These are phyloP conservation scores for Andrena trimmerana DNA, from an alignment of 2,888 invertebrate genomes.

Conservation along the genomic window DNA sequence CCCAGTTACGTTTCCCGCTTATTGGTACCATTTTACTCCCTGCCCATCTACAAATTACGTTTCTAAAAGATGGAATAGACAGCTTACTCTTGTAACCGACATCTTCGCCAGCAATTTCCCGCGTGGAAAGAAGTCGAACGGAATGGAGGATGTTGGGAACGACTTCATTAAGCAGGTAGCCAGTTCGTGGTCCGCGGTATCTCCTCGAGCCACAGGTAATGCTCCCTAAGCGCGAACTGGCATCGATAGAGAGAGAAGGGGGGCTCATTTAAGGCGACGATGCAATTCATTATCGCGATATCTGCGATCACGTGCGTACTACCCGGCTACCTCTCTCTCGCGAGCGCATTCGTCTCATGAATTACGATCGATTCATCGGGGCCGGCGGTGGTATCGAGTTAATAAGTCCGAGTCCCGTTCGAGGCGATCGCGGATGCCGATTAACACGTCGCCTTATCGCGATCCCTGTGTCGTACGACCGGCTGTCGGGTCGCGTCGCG, in stretches of 20 bases:
- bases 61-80: too few species aligned
- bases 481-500: slow-evolving; percentile 34
- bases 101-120: neutral
- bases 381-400: slow-evolving; percentile 67
- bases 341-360: slow-evolving; percentile 61
- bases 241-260: slow-evolving; percentile 18
- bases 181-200: neutral
- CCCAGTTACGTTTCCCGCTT: too few species aligned
- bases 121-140: neutral
- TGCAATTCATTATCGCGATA: slow-evolving; percentile 75
- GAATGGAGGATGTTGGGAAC: neutral
- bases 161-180: slow-evolving; percentile 20
- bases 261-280: slow-evolving; percentile 67
- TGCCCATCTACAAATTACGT: too few species aligned
- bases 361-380: slow-evolving; percentile 70
- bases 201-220: neutral
- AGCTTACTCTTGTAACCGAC: too few species aligned
- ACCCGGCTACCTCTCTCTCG: slow-evolving; percentile 37
- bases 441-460: slow-evolving; percentile 65
- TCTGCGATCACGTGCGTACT: slow-evolving; percentile 63
- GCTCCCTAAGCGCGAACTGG: slow-evolving; percentile 3
- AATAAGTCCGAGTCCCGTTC: slow-evolving; percentile 75
- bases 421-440: slow-evolving; percentile 61
- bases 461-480: slow-evolving; percentile 57
- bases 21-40: too few species aligned